These are phyloP conservation scores for Tridacna gigas DNA, from an alignment of 2,888 invertebrate genomes.

Conservation along the genomic window DNA sequence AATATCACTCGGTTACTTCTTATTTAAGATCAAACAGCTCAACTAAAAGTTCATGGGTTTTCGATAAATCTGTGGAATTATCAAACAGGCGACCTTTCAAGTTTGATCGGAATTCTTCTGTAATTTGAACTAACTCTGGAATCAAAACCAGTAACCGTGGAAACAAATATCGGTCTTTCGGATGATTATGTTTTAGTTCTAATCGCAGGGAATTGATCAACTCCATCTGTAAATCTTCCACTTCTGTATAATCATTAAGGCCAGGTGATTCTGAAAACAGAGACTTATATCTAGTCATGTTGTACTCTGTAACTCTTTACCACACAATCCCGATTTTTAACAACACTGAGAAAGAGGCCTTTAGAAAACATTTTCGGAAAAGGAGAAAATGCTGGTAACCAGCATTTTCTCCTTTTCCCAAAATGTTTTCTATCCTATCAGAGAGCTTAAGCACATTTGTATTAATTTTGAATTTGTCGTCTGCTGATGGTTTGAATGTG, in stretches of 20 bases:
- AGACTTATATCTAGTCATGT: too few relatives aligned
- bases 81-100: slow-evolving; percentile 71
- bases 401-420: too few relatives aligned
- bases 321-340: too few relatives aligned
- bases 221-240: slow-evolving; percentile 74
- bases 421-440: too few relatives aligned
- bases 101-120: slow-evolving; percentile 74
- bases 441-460: too few relatives aligned
- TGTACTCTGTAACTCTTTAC: too few relatives aligned
- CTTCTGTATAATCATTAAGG: slow-evolving; percentile 54
- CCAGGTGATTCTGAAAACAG: slow-evolving; percentile 70
- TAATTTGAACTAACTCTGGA: slow-evolving; percentile 75
- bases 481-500: too few relatives aligned
- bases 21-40: slow-evolving; percentile 75
- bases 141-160: slow-evolving; percentile 76
- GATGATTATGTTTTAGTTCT: slow-evolving; percentile 79
- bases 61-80: slow-evolving; percentile 59
- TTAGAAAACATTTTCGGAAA: too few relatives aligned
- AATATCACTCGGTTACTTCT: too few relatives aligned
- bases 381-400: too few relatives aligned
- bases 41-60: slow-evolving; percentile 73
- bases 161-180: slow-evolving; percentile 73
- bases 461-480: too few relatives aligned
- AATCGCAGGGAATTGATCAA: slow-evolving; percentile 75
- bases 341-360: too few relatives aligned